Conservation (phyloP, 1,140 invertebrate genomes). For the Rhizoglyphus robini region DNA sequence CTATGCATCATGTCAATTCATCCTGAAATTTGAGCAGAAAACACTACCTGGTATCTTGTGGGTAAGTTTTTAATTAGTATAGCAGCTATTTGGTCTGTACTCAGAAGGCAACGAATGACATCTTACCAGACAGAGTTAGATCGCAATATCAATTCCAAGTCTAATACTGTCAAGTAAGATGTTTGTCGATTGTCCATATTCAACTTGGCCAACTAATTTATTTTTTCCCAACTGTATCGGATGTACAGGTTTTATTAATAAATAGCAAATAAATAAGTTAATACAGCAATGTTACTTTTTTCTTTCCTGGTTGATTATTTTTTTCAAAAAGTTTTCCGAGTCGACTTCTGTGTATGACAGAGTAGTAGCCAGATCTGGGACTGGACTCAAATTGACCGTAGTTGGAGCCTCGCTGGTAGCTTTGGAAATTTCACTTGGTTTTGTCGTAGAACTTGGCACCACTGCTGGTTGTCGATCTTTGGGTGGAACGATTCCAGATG, state of each 20-base stretch:
- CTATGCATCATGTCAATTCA: no score
- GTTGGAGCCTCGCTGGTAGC: neutral
- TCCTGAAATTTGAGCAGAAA: no score
- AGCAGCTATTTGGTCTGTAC: no score
- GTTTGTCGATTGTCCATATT: conserved; percentile 1
- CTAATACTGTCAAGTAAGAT: conserved; percentile 18
- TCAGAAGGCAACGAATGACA: neutral
- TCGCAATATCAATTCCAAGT: neutral
- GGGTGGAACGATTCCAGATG: neutral
- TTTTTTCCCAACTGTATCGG: no score
- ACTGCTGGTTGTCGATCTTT: neutral
- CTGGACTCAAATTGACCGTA: no score
- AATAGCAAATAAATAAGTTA: neutral
- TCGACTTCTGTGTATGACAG: neutral
- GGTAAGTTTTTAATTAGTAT: no score
- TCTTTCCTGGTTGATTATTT: neutral
- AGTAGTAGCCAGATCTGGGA: neutral
- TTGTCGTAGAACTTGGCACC: neutral
- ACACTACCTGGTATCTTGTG: neutral
- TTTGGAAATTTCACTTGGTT: neutral
- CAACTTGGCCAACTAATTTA: neutral
- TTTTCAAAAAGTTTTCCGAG: neutral
- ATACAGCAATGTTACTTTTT: neutral
- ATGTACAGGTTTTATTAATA: no score
- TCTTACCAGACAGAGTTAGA: conserved; percentile 16